phyloP scores from a whole-genome alignment of 1,140 invertebrate species.

The Eriocheir sinensis region DNA sequence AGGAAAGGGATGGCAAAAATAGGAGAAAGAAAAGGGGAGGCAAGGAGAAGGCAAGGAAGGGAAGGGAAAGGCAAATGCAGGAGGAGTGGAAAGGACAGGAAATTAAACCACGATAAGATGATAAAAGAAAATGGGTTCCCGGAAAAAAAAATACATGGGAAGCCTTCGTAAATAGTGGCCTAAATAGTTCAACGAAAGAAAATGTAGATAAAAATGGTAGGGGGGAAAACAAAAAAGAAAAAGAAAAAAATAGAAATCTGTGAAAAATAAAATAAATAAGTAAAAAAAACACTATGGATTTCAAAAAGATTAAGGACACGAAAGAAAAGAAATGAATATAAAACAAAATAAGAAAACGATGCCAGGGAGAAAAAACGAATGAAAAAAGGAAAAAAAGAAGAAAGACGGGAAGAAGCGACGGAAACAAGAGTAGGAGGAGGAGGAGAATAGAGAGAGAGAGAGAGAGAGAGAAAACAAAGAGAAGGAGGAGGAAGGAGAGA shows the following conservation, averaged over 20 bases:
- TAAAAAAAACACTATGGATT: not conserved
- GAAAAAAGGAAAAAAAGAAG: not conserved
- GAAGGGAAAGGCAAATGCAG: not conserved
- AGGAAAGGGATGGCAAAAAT: not conserved
- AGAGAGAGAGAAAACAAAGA: not conserved
- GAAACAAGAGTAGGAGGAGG: not conserved
- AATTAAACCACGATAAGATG: not conserved
- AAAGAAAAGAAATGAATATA: not conserved
- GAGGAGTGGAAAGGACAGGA: not conserved
- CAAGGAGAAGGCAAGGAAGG: not conserved
- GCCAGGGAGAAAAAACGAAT: not conserved
- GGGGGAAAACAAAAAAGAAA: not conserved
- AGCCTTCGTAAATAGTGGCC: not conserved
- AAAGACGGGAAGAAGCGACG: not conserved
- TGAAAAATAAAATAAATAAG: not conserved
- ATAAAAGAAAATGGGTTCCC: too few relatives aligned
- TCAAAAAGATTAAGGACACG: not conserved
- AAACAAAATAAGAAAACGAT: not conserved
- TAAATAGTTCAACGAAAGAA: not conserved
- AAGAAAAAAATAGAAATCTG: not conserved
- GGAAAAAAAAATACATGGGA: not conserved
- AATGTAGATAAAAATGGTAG: not conserved
- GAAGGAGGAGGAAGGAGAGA: not conserved
- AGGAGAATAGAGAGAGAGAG: not conserved
- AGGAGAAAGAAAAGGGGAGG: too few relatives aligned